Conservation (phyloP, 2,888 invertebrate species). For the Folsomia manolachei region DNA sequence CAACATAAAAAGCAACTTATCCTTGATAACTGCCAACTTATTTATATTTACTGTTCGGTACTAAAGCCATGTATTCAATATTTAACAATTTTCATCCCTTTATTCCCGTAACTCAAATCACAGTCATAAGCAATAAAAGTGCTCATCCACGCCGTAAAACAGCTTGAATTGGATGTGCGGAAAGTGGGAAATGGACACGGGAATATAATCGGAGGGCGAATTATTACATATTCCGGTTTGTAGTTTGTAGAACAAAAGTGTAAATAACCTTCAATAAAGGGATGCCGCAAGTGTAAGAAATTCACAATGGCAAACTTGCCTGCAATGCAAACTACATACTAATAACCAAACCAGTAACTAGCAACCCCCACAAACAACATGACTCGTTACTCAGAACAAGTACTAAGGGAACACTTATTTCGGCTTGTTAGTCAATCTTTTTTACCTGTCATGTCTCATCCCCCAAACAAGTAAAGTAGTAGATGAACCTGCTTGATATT, state of each 20-base stretch:
- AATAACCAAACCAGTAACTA: no score
- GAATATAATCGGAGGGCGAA: neutral
- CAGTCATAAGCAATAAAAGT: neutral
- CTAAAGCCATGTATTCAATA: no score
- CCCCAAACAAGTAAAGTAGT: no score
- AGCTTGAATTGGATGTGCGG: neutral
- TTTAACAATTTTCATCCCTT: no score
- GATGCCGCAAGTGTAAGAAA: no score
- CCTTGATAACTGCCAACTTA: no score
- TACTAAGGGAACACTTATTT: neutral
- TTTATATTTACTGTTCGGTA: no score
- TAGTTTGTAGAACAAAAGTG: constrained; percentile 1
- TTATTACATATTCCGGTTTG: no score
- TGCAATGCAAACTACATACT: neutral
- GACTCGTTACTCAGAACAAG: neutral
- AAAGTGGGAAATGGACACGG: neutral
- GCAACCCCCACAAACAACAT: neutral
- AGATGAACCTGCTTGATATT: no score
- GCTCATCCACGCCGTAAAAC: neutral
- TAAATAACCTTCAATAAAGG: constrained; percentile 6
- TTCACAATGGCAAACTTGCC: no score
- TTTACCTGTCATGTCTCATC: neutral
- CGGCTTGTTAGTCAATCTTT: neutral
- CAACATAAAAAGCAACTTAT: no score
- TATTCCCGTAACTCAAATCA: no score